phyloP scores from a whole-genome alignment of 1,140 invertebrate species.

The Acromyrmex echinatior region DNA sequence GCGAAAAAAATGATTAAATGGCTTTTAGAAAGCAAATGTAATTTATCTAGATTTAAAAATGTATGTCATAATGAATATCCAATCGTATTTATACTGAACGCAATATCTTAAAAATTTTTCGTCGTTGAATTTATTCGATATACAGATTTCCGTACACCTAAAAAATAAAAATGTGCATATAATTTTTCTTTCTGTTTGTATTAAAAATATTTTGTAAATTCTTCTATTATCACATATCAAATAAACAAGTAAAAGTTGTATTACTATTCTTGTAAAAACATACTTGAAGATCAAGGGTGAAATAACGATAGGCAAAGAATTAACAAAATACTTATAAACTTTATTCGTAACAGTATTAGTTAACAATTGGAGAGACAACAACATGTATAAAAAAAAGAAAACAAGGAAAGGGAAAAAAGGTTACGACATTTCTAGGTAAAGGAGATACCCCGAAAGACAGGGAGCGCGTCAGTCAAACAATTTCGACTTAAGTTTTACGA shows the following conservation, averaged over 20 bases:
- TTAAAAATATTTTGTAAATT: neutral
- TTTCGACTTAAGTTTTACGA: conserved; percentile 63
- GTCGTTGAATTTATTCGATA: neutral
- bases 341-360: conserved; percentile 82
- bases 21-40: conserved; percentile 7
- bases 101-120: neutral
- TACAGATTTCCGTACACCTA: neutral
- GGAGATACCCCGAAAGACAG: conserved; percentile 12
- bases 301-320: conserved; percentile 31
- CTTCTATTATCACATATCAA: neutral
- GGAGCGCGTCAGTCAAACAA: conserved; percentile 70
- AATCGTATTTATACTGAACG: neutral
- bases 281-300: neutral
- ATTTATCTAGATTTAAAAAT: conserved; percentile 10
- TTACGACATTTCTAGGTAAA: conserved; percentile 43
- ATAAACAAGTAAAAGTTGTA: conserved; percentile 11
- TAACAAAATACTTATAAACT: conserved; percentile 83
- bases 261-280: conserved; percentile 5
- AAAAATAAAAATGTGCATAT: neutral
- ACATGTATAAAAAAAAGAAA: conserved; percentile 75
- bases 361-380: conserved; percentile 81
- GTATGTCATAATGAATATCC: neutral
- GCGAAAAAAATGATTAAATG: neutral
- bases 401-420: conserved; percentile 52
- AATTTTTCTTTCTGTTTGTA: neutral